These are phyloP conservation scores for Diceros bicornis DNA, from an alignment of 2,797 vertebrate genomes.

Conservation along the genomic window DNA sequence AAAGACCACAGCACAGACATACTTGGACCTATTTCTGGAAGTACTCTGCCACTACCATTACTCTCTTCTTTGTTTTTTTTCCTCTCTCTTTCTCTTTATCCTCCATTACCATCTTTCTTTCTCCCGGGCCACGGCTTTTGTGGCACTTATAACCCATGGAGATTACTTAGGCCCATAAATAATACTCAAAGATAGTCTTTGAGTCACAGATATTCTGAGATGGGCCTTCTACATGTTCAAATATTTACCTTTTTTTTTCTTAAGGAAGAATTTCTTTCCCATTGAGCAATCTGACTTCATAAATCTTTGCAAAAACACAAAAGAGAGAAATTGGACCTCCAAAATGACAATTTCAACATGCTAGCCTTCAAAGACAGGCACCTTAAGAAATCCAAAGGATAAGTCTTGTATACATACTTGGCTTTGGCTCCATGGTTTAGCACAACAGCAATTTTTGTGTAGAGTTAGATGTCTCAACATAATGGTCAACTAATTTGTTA, in stretches of 20 bases:
- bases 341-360: constrained; percentile 58
- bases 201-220: constrained; percentile 5
- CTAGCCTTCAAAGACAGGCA: constrained; percentile 69
- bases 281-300: neutral
- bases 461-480: constrained; percentile 72
- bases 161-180: neutral
- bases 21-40: neutral
- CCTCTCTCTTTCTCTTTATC: neutral
- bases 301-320: neutral
- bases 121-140: neutral
- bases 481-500: constrained; percentile 63
- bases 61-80: neutral
- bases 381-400: constrained; percentile 55
- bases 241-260: constrained; percentile 53
- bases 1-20: neutral
- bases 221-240: neutral
- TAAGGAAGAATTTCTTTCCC: constrained; percentile 17
- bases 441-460: constrained; percentile 76
- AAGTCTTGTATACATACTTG: constrained; percentile 62
- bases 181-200: neutral
- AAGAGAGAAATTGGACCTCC: neutral
- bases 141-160: neutral
- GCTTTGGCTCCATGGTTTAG: constrained; percentile 64
- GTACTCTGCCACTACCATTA: neutral
- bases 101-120: neutral